phyloP scores from a whole-genome alignment of 1,140 invertebrate species.

The Linepithema humile region DNA sequence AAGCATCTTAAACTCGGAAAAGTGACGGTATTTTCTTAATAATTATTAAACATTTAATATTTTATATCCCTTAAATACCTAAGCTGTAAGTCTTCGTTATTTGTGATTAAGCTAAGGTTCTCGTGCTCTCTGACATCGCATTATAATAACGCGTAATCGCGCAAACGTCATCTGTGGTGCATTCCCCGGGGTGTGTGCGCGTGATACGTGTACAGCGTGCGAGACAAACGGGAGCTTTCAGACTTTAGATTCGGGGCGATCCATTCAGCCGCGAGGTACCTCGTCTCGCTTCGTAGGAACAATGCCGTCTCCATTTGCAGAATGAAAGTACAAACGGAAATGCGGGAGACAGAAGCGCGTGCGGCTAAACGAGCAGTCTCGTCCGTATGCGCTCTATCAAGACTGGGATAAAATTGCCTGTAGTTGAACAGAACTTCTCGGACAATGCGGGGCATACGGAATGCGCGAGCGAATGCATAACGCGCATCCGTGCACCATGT shows the following conservation, averaged over 20 bases:
- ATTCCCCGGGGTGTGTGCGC: background rate
- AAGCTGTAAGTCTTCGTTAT: too few species aligned
- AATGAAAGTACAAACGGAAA: background rate
- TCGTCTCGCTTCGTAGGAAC: background rate
- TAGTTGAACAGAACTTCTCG: background rate
- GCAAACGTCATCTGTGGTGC: background rate
- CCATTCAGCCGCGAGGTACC: background rate
- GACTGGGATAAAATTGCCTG: background rate
- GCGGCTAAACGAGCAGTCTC: background rate
- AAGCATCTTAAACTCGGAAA: too few species aligned
- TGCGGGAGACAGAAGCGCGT: background rate
- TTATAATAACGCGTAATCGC: background rate
- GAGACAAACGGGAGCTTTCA: conserved; percentile 5
- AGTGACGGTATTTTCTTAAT: too few species aligned
- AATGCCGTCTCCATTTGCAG: background rate
- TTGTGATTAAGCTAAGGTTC: background rate
- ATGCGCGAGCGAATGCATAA: background rate
- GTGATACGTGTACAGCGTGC: background rate
- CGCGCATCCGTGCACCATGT: background rate
- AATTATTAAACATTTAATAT: too few species aligned
- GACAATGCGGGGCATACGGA: background rate
- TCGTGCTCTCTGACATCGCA: background rate
- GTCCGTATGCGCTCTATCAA: background rate
- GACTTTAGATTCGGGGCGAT: background rate
- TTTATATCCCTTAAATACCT: too few species aligned